Base-by-base conservation (phyloP, 1,140 invertebrate species). In the Panagrolaimus sp. region DNA sequence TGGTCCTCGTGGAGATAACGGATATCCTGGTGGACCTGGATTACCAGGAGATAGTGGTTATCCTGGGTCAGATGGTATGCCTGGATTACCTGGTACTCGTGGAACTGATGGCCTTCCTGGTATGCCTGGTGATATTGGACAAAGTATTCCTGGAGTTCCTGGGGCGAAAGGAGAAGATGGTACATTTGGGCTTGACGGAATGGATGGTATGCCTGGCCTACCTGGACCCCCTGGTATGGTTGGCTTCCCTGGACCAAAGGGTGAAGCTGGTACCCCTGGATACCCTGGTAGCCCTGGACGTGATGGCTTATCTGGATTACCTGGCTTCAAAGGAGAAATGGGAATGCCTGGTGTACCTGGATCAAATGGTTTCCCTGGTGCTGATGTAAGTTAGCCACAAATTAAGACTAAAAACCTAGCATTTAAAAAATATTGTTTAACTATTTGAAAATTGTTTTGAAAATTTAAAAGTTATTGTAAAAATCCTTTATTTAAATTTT, bases 311-410 rank as follows among this genome's bases (percentile, higher is more conserved):
- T 52, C 75, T 43, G 75, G 75, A 21, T 46, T 73, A 17, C 78
- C 78, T 58, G 77, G 77, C 46, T 45, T 69, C 15, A 44, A 46
- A 15, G 77, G 77, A 10, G 45, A 63, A 63, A 58, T 21, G 14
- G 55, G 68, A 32, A 21, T 67, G 45, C 32, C 14, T 58, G 46
- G 66, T 55, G 43, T 47, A 21, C 38, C 38, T 21, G 71, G 71
- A 45, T 78, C 77, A 28, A 17, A 68, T 45, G 77, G 77, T 38
- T 63, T 43, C 12, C 76, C 75, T 28, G 76, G 76, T 43, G 14
- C 43, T n/a, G 74, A 58, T n/a, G 52, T 58, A 21, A 26, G 52
- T 21, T 58, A 58, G 4, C 52, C 1, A 14, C 0, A n/a, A 1
- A 10, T 21, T 58, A 21, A 1, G 5, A 58, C 28, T 21, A 8